Base-by-base conservation (phyloP, 1,140 invertebrate species). In the Zaprionus kolodkinae region DNA sequence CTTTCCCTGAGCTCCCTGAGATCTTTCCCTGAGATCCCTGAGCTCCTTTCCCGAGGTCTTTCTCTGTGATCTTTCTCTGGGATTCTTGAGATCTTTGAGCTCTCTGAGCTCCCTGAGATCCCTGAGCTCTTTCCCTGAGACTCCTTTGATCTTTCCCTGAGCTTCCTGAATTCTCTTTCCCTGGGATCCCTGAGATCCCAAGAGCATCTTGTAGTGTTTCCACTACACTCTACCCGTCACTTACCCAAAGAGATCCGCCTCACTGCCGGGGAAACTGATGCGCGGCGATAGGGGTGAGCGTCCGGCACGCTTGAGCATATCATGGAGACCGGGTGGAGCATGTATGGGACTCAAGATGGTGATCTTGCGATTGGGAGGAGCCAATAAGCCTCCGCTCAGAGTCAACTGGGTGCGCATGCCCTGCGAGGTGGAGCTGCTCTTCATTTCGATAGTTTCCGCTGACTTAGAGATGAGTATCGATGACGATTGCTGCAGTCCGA, bases 381-480 rank as follows among this genome's bases (percentile, higher is more conserved):
- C 92, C 57, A 92, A 56, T 1, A 92, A 75, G 12, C 91, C 91
- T 15, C 92, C 92, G 21, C 91, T 92, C n/a, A 92, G 56, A 0
- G 92, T 92, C 52, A 92, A 55, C 62, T 92, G 91, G 1, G 92
- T 92, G 13, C 92, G 89, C 74, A 92, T 92, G 57, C 87, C 84
- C 12, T 81, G 74, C 25, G 67, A 79, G 2, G 78, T 72, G 43
- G 78, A 60, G 55, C 78, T 85, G 75, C 79, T 91, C 70, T 92
- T 92, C 88, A 91, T 90, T 66, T 92, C 92, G 38, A 92, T 92
- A 15, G 92, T 92, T 57, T 92, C 92, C 10, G 92, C 92, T 25
- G 92, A 92, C 54, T 92, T 92, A 48, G 92, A 92, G 56, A 92
- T 92, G 55, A 92, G 65, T 12, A 92, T 92, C 15, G 92, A 91